These are phyloP conservation scores for Ciona savignyi DNA, from an alignment of 23 tunicate genomes.

Conservation along the genomic window DNA sequence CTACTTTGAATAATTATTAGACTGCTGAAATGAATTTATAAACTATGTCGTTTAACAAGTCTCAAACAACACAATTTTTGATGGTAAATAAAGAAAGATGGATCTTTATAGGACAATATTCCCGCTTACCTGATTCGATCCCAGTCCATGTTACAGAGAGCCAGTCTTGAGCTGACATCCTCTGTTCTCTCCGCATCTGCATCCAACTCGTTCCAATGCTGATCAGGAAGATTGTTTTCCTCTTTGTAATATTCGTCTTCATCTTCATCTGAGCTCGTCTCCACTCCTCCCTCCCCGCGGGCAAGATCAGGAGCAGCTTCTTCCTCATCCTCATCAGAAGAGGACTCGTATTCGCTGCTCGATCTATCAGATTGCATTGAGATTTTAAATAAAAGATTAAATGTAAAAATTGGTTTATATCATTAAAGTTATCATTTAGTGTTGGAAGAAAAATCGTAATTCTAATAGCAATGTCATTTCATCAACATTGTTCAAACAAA, in stretches of 20 bases:
- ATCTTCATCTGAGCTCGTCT: conserved; percentile 86
- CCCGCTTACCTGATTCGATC: conserved; percentile 59
- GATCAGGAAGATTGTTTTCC: conserved; percentile 16
- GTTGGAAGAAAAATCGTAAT: no score
- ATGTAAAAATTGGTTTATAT: no score
- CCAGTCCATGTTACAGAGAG: conserved; percentile 94
- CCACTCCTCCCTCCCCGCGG: conserved; percentile 77
- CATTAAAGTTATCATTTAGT: neutral
- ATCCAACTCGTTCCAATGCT: conserved; percentile 72
- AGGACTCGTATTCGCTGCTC: neutral
- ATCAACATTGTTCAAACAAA: neutral
- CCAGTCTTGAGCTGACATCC: conserved; percentile 48
- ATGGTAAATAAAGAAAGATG: no score
- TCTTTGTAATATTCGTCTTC: conserved; percentile 31
- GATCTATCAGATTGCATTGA: neutral
- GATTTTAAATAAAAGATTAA: neutral
- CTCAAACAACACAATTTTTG: no score
- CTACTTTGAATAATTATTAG: no score
- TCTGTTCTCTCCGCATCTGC: conserved; percentile 45
- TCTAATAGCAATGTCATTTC: neutral
- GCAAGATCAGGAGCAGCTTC: conserved; percentile 62
- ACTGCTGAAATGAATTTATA: no score
- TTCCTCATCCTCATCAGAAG: conserved; percentile 42
- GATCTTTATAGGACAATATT: no score
- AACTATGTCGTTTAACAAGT: no score